Evolutionary conservation across 2,113 vertebrate species (phyloP).

Genomic region (Podarcis muralis): DNA sequence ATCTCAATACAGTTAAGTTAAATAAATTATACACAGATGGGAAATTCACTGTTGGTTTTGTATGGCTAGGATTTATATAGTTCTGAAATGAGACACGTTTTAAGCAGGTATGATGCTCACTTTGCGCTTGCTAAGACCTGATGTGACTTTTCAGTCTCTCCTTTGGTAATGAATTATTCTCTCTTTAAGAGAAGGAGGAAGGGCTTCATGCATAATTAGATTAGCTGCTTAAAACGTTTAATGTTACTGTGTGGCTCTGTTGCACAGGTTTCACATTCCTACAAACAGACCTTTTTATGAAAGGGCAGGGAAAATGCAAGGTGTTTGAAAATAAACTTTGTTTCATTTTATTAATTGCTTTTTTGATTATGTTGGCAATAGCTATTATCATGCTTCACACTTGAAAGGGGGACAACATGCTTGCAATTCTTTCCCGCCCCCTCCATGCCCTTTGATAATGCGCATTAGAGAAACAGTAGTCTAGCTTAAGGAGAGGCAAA

Average conservation of each 20-base stretch:
- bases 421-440: neutral
- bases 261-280: slow-evolving; percentile 37
- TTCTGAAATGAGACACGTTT: neutral
- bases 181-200: slow-evolving; percentile 53
- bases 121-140: slow-evolving; percentile 55
- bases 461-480: neutral
- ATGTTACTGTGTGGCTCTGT: neutral
- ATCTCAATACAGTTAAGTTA: neutral
- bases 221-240: slow-evolving; percentile 31
- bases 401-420: neutral
- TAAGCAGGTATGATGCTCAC: neutral
- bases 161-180: slow-evolving; percentile 47
- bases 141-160: slow-evolving; percentile 44
- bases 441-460: slow-evolving; percentile 8
- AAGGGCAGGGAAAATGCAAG: slow-evolving; percentile 33
- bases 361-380: slow-evolving; percentile 19
- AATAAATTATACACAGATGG: neutral
- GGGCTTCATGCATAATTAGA: slow-evolving; percentile 55
- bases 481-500: neutral
- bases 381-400: neutral
- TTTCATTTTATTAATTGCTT: slow-evolving; percentile 9
- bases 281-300: neutral
- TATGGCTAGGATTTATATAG: neutral
- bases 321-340: slow-evolving; percentile 12
- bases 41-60: neutral